phyloP scores from a whole-genome alignment of 2,797 vertebrate genomes.

The Leontopithecus rosalia region DNA sequence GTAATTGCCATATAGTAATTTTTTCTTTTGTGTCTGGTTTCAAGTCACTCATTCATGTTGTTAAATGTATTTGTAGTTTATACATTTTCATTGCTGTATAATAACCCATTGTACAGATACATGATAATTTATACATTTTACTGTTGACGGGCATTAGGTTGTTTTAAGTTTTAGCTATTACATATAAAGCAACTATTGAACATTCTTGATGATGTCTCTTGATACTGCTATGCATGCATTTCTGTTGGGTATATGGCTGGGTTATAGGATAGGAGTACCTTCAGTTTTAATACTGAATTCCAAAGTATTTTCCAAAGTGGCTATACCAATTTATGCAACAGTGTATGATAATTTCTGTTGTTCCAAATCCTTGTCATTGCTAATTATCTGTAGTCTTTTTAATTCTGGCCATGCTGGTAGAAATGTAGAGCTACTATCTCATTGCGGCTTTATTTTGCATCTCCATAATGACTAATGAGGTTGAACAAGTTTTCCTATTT shows the following conservation, averaged over 20 bases:
- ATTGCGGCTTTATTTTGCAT: constrained; percentile 4
- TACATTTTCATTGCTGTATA: not conserved
- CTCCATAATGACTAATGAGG: not conserved
- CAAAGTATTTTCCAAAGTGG: not conserved
- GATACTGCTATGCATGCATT: not conserved
- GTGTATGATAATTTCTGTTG: not conserved
- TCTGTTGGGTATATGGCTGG: not conserved
- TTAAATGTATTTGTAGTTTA: not conserved
- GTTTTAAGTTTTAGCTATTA: not conserved
- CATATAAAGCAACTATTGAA: not conserved
- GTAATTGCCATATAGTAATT: not conserved
- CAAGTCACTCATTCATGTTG: not conserved
- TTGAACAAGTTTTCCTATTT: not conserved
- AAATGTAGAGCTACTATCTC: not conserved
- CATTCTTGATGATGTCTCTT: not conserved
- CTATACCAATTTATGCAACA: not conserved
- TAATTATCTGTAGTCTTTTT: not conserved
- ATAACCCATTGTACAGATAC: not conserved
- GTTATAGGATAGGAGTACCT: not conserved
- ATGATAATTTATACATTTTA: not conserved
- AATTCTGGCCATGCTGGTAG: not conserved
- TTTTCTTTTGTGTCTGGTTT: not conserved
- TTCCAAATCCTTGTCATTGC: not conserved
- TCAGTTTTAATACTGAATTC: not conserved
- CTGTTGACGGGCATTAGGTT: not conserved